phyloP scores from a whole-genome alignment of 2,113 vertebrate species.

The Oxyruncus cristatus region DNA sequence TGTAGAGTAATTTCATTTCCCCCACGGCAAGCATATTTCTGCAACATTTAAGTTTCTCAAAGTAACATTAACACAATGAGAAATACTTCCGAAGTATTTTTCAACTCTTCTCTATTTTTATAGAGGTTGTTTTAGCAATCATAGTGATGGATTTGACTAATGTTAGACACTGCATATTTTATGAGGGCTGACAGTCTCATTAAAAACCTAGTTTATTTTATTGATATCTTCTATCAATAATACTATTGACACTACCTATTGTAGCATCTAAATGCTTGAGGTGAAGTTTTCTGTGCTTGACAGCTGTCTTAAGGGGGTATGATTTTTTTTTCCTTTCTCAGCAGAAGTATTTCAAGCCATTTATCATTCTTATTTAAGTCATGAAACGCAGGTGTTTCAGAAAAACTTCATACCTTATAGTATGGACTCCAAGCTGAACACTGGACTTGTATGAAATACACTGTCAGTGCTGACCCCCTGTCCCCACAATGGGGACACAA shows the following conservation, averaged over 20 bases:
- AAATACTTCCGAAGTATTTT: not conserved
- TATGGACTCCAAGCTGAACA: not conserved
- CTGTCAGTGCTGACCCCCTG: rapidly evolving
- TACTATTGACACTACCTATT: not conserved
- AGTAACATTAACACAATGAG: not conserved
- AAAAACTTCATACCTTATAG: not conserved
- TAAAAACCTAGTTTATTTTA: not conserved
- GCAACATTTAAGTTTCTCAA: not conserved
- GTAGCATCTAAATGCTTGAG: not conserved
- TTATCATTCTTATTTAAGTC: not conserved
- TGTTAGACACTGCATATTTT: not conserved
- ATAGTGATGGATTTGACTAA: not conserved
- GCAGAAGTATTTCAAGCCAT: not conserved
- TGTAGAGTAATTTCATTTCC: not conserved
- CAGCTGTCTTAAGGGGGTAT: not conserved
- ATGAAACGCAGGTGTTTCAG: not conserved
- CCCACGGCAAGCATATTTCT: not conserved
- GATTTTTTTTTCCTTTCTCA: not conserved
- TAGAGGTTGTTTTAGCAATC: not conserved
- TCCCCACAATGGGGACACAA: no score
- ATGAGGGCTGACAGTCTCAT: not conserved
- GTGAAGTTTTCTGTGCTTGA: not conserved
- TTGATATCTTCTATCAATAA: not conserved
- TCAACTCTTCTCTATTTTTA: not conserved
- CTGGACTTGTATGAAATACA: not conserved